These are phyloP conservation scores for Phrynocephalus vlangalii DNA, from an alignment of 2,797 vertebrate genomes.

Conservation along the genomic window DNA sequence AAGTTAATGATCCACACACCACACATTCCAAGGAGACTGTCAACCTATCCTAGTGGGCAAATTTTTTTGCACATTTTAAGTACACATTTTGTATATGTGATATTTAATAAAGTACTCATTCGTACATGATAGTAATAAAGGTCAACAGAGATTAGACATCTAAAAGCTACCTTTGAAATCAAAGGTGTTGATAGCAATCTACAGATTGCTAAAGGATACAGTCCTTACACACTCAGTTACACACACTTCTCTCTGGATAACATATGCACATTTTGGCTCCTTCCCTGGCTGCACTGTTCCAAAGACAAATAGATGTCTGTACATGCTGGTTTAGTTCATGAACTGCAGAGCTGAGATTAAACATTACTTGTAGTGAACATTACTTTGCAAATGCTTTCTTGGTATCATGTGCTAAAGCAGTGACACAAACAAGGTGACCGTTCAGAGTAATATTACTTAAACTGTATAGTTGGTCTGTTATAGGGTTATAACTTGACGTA, in stretches of 20 bases:
- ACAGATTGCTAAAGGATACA: background rate
- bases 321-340: background rate
- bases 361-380: background rate
- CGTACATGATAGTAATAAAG: background rate
- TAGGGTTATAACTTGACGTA: background rate
- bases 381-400: background rate
- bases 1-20: too few relatives aligned
- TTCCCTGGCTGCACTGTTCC: background rate
- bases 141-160: background rate
- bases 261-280: background rate
- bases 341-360: background rate
- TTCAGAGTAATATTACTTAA: background rate
- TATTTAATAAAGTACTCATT: background rate
- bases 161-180: conserved; percentile 1
- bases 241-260: background rate
- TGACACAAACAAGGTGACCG: background rate
- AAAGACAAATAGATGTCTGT: background rate
- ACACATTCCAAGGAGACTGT: too few relatives aligned
- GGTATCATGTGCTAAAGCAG: background rate
- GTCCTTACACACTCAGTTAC: too few relatives aligned
- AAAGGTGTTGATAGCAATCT: background rate
- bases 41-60: background rate
- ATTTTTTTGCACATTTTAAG: background rate
- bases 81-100: background rate
- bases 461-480: background rate